A percentile compares a stretch with the other conserved stretches of the same genome.
Evolutionary conservation across 2,888 invertebrate species (phyloP).

Genomic region (Tethea ocularis): DNA sequence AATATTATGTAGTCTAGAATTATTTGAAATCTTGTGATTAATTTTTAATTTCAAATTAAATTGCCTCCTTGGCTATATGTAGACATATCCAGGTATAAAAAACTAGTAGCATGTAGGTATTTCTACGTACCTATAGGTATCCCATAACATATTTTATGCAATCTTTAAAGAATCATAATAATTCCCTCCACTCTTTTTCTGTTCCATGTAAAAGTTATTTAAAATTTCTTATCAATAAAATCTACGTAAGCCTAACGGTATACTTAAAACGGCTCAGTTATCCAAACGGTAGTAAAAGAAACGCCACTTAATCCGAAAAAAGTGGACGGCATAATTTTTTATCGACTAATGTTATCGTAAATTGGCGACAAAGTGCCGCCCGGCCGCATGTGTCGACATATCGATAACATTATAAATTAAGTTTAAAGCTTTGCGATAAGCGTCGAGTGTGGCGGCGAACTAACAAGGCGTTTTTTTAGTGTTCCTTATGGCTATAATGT

Average conservation of each 20-base stretch:
- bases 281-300: constrained; percentile 22
- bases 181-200: background rate
- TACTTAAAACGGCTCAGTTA: constrained; percentile 23
- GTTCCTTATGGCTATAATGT: constrained; percentile 2
- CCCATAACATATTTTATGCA: background rate
- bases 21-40: too few relatives aligned
- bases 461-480: constrained; percentile 16
- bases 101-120: too few relatives aligned
- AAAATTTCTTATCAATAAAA: background rate
- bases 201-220: background rate
- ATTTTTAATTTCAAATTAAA: too few relatives aligned
- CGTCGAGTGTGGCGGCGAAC: constrained; percentile 20
- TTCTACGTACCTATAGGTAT: too few relatives aligned
- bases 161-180: background rate
- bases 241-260: background rate
- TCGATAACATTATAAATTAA: constrained; percentile 61
- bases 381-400: constrained; percentile 53
- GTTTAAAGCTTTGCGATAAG: constrained; percentile 29
- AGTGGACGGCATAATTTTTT: constrained; percentile 31
- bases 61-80: too few relatives aligned
- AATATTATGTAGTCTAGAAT: too few relatives aligned
- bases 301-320: constrained; percentile 26
- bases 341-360: constrained; percentile 36
- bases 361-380: constrained; percentile 60
- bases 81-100: too few relatives aligned